These are phyloP conservation scores for Tetraodon nigroviridis DNA, from an alignment of 2,113 vertebrate genomes.

Conservation along the genomic window DNA sequence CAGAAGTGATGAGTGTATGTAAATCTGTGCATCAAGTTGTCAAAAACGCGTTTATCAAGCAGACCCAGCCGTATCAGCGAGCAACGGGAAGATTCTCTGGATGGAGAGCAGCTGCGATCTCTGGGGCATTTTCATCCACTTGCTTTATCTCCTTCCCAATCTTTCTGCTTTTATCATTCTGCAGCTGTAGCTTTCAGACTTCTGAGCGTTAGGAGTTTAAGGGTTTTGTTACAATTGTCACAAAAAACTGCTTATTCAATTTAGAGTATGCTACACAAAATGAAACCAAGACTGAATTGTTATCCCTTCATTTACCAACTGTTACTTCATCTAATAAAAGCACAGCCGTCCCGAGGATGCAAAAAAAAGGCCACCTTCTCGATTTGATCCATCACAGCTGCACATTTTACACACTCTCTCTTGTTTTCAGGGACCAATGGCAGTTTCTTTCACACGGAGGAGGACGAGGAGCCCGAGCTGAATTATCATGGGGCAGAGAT, in stretches of 20 bases:
- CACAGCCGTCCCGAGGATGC: too few species aligned
- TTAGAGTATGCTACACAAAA: too few species aligned
- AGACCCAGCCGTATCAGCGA: conserved; percentile 26
- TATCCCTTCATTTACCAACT: too few species aligned
- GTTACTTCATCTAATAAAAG: too few species aligned
- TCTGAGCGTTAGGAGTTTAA: too few species aligned
- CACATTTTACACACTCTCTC: too few species aligned
- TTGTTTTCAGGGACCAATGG: conserved; percentile 62
- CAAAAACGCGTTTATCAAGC: conserved; percentile 47
- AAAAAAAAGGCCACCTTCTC: background rate
- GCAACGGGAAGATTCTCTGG: conserved; percentile 8
- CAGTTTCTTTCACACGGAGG: conserved; percentile 61
- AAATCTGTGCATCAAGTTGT: conserved; percentile 48
- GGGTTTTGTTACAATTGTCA: too few species aligned
- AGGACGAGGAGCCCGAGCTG: conserved; percentile 61
- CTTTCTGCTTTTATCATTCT: too few species aligned
- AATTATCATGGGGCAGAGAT: conserved; percentile 53
- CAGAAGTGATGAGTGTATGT: conserved; percentile 66
- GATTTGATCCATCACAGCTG: background rate
- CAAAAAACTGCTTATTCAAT: too few species aligned
- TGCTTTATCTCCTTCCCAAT: background rate
- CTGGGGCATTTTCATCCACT: conserved; percentile 13
- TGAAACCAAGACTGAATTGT: too few species aligned
- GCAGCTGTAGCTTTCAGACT: too few species aligned
- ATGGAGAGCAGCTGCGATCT: conserved; percentile 8